Evolutionary conservation across 2,113 vertebrate species (phyloP), one percentile per base, ranked within the genome.

Genomic region (Sceloporus tristichus): DNA sequence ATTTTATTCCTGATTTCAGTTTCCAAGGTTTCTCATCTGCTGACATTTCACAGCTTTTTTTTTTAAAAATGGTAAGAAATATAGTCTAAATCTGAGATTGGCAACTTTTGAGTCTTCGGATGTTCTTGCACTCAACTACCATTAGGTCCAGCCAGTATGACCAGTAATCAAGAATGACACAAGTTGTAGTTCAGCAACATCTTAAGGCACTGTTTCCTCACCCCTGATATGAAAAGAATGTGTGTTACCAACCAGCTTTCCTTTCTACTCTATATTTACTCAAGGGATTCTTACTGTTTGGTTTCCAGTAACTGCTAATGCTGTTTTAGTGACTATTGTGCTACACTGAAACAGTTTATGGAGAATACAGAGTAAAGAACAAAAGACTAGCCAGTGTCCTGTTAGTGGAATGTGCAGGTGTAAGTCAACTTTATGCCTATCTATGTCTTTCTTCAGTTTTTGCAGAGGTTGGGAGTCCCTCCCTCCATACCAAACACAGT

Each of bases 21-120:
- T 80, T 78, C 5, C 2, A 79, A 6, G 0, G 0, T 66, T 90
- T 56, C 79, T 40, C 13, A 54, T 66, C 66, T 85, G 48, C 53
- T 65, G 13, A 42, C n/a, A 48, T 25, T 29, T 11, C 25, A 85
- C 6, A 34, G 34, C 34, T 34, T 10, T 10, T 78, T 59, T n/a
- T 75, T 85, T 84, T 53, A n/a, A 85, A 73, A 25, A 9, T 18
- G 76, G 59, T 62, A 18, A 65, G 14, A 77, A 42, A 27, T 38
- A 62, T 13, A n/a, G 27, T n/a, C 42, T 11, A 11, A 73, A 84
- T 54, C 25, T 27, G 68, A 9, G 29, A 8, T 71, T 7, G 68
- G 66, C 9, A 68, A 68, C 21, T 25, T 62, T 13, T 68, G 66
- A 27, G 23, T 16, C 19, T 68, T 27, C 21, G 27, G 23, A 27